Conservation (phyloP, 2,888 invertebrate genomes). For the Drosophila subsilvestris region DNA sequence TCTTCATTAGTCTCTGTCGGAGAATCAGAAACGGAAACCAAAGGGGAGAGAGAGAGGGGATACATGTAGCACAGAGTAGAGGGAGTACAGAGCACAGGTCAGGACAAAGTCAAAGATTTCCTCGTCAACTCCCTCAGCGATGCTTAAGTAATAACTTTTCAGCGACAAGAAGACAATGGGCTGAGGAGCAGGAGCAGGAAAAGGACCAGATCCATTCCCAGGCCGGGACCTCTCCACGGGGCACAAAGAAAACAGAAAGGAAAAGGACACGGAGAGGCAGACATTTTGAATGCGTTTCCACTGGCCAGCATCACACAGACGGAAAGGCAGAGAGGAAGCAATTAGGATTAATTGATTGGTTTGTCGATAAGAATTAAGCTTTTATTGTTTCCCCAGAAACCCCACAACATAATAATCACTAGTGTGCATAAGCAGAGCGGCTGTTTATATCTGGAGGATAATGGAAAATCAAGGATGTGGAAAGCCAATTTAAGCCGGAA, state of each 20-base stretch:
- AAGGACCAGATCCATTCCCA: too few relatives aligned
- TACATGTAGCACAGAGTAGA: not conserved
- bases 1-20: conserved; percentile 70
- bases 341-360: not conserved
- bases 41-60: not conserved
- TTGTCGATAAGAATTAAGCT: conserved; percentile 4
- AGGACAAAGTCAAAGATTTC: conserved; percentile 52
- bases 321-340: not conserved
- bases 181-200: not conserved
- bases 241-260: not conserved
- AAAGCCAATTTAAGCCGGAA: not conserved
- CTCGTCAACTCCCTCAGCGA: conserved; percentile 47
- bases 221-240: not conserved
- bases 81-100: conserved; percentile 9
- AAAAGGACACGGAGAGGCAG: conserved; percentile 1
- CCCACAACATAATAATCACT: not conserved
- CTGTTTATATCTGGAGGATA: not conserved
- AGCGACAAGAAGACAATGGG: conserved; percentile 30
- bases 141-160: conserved; percentile 54
- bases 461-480: not conserved
- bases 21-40: conserved; percentile 6
- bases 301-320: not conserved
- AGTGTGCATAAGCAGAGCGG: not conserved
- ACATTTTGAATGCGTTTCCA: not conserved
- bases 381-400: not conserved